phyloP scores from a whole-genome alignment of 2,113 vertebrate species.

The Boleophthalmus pectinirostris region DNA sequence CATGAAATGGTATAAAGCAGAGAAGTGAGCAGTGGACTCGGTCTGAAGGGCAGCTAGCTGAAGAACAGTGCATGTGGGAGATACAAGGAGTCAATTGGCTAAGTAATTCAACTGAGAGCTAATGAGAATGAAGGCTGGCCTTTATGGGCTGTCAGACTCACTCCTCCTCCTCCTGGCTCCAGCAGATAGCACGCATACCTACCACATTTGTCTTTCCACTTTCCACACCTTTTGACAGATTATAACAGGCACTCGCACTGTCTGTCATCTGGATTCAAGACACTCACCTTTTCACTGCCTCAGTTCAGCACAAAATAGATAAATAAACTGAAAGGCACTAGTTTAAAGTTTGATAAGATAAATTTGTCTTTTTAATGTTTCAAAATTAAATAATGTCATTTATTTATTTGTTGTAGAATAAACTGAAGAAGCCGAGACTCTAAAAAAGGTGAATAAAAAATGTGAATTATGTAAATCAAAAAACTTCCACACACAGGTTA shows the following conservation, averaged over 20 bases:
- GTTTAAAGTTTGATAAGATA: constrained; percentile 18
- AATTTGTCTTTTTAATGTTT: background rate
- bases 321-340: background rate
- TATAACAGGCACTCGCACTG: constrained; percentile 3
- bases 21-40: constrained; percentile 32
- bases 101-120: constrained; percentile 56
- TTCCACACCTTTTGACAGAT: constrained; percentile 30
- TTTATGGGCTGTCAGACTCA: constrained; percentile 27
- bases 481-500: too few relatives aligned
- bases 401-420: too few relatives aligned
- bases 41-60: constrained; percentile 48
- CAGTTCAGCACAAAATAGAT: constrained; percentile 10
- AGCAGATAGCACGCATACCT: constrained; percentile 33
- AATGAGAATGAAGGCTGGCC: constrained; percentile 66
- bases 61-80: constrained; percentile 28
- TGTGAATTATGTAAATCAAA: too few relatives aligned
- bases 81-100: constrained; percentile 47
- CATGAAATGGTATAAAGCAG: background rate
- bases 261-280: constrained; percentile 25
- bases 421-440: too few relatives aligned
- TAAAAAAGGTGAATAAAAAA: too few relatives aligned
- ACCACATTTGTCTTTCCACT: constrained; percentile 43
- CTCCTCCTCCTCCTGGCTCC: constrained; percentile 20
- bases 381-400: too few relatives aligned
- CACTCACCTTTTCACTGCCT: constrained; percentile 35